Percentiles rank a stretch among this genome's conserved stretches.
phyloP scores from a whole-genome alignment of 2,797 vertebrate genomes.

The Austrolebias charrua region DNA sequence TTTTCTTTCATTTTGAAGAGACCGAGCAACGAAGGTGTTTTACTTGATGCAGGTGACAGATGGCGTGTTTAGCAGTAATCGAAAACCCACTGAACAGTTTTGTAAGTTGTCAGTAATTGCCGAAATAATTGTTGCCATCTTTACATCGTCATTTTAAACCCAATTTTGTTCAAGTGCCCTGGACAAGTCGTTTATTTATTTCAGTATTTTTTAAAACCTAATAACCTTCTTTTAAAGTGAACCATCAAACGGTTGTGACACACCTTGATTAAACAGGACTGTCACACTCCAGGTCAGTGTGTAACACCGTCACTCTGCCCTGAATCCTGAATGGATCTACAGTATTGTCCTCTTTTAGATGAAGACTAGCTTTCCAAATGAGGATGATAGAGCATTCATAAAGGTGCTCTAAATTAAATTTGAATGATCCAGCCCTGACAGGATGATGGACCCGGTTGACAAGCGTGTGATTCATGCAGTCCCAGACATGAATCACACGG shows the following conservation, averaged over 20 bases:
- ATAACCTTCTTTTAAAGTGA: neutral
- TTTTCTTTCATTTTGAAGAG: no score
- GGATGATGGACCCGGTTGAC: slow-evolving; percentile 20
- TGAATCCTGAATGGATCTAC: slow-evolving; percentile 2
- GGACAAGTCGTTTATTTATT: neutral
- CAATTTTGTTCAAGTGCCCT: neutral
- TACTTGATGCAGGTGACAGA: no score
- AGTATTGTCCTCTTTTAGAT: slow-evolving; percentile 20
- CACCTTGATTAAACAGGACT: slow-evolving; percentile 11
- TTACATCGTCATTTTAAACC: neutral
- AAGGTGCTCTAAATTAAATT: slow-evolving; percentile 15
- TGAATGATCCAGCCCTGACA: slow-evolving; percentile 24
- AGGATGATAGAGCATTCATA: slow-evolving; percentile 18
- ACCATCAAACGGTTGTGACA: neutral
- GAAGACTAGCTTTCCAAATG: slow-evolving; percentile 12
- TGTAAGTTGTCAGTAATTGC: neutral
- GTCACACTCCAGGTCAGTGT: slow-evolving; percentile 17
- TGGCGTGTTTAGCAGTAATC: no score
- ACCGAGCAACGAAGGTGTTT: no score
- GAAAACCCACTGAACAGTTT: neutral
- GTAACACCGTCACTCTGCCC: slow-evolving; percentile 6
- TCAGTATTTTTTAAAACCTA: slow-evolving; percentile 2
- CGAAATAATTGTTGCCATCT: neutral
- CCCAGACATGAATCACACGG: neutral
- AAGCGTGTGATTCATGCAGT: neutral